Evolutionary conservation across 2,113 vertebrate genomes (phyloP).

Genomic region (Oreochromis tanganicae): DNA sequence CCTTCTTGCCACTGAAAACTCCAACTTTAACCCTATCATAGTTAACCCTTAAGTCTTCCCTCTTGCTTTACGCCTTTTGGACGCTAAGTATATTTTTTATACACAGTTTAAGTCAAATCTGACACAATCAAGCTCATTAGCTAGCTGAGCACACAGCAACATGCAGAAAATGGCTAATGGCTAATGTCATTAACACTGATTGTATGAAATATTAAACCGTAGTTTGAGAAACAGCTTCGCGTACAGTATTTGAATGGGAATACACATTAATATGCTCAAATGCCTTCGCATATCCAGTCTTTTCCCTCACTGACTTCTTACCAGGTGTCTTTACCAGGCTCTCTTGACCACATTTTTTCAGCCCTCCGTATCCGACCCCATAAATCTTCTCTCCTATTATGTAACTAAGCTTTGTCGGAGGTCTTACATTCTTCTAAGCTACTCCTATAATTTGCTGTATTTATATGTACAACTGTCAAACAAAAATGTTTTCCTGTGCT

Average conservation of each 20-base stretch:
- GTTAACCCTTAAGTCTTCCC: background rate
- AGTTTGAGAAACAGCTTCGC: background rate
- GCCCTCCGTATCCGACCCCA: background rate
- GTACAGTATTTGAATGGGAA: background rate
- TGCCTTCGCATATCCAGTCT: background rate
- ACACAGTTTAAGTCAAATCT: background rate
- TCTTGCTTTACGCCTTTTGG: background rate
- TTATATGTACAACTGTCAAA: slow-evolving; percentile 39
- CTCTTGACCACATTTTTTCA: background rate
- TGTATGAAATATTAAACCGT: background rate
- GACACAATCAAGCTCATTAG: background rate
- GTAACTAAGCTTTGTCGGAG: slow-evolving; percentile 25
- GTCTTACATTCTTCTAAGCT: slow-evolving; percentile 16
- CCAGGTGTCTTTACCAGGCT: background rate
- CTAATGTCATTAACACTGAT: background rate
- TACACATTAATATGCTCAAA: background rate
- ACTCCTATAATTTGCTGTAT: slow-evolving; percentile 15
- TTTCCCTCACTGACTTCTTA: background rate
- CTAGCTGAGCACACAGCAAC: background rate
- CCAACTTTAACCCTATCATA: background rate
- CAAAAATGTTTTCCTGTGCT: slow-evolving; percentile 26
- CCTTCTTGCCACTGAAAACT: background rate
- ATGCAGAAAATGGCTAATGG: background rate
- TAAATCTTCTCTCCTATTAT: background rate
- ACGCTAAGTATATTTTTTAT: background rate